Percentiles rank a stretch among this genome's conserved stretches.
Evolutionary conservation across 2,888 invertebrate genomes (phyloP).

Genomic region (Eucera pruinosa): DNA sequence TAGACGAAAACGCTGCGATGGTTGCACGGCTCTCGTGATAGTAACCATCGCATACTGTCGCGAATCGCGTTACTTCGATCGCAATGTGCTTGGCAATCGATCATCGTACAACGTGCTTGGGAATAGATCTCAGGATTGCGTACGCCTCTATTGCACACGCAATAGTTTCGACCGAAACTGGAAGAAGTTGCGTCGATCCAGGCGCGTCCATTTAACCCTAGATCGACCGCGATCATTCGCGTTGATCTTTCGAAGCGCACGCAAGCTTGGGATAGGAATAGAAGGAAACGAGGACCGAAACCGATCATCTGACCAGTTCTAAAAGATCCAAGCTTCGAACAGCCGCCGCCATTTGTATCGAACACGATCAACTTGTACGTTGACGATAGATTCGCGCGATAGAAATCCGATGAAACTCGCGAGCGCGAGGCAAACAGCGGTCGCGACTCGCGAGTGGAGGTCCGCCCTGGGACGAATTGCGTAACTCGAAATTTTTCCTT

Average conservation of each 20-base stretch:
- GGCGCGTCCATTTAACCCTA: no score
- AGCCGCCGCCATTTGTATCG: background rate
- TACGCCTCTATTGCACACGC: no score
- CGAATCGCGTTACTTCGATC: background rate
- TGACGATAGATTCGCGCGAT: no score
- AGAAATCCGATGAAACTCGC: constrained; percentile 15
- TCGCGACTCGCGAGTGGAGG: constrained; percentile 34
- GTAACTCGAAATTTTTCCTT: constrained; percentile 55
- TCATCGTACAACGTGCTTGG: no score
- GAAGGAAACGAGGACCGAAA: background rate
- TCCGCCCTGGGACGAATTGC: constrained; percentile 32
- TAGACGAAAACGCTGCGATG: no score
- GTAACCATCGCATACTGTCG: constrained; percentile 6
- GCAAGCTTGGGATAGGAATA: constrained; percentile 35
- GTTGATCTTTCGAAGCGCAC: constrained; percentile 16
- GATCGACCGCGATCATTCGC: constrained; percentile 8
- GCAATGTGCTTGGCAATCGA: background rate
- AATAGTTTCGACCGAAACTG: no score
- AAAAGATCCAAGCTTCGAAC: background rate
- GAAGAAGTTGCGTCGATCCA: background rate
- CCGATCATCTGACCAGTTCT: background rate
- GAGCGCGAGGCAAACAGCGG: background rate
- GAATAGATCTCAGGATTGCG: no score
- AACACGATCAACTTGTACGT: background rate
- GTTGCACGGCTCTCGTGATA: constrained; percentile 12